Evolutionary conservation across 2,888 invertebrate genomes (phyloP).

Genomic region (Drosophila gaucha): DNA sequence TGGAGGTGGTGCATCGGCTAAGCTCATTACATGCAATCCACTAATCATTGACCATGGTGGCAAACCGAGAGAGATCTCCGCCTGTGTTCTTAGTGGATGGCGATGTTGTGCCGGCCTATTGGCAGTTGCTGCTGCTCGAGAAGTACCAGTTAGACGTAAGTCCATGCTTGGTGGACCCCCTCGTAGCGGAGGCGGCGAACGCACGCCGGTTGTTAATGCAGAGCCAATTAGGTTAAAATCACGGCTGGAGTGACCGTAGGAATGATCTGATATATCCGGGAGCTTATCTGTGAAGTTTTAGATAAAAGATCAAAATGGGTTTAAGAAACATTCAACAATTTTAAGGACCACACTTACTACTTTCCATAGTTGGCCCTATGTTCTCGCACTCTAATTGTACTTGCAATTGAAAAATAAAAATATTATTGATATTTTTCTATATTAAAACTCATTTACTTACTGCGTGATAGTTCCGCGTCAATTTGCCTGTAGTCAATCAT

Average conservation of each 20-base stretch:
- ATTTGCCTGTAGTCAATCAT: constrained; percentile 19
- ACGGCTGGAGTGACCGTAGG: not conserved
- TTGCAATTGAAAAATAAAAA: not conserved
- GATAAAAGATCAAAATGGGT: not conserved
- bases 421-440: not conserved
- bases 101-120: not conserved
- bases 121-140: not conserved
- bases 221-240: constrained; percentile 14
- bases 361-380: constrained; percentile 16
- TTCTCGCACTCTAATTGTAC: constrained; percentile 28
- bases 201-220: constrained; percentile 1
- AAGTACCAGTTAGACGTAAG: not conserved
- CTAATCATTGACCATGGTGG: constrained; percentile 10
- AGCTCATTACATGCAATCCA: not conserved
- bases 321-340: too few relatives aligned
- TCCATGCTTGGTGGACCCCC: not conserved
- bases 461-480: constrained; percentile 17
- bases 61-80: not conserved
- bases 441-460: constrained; percentile 8
- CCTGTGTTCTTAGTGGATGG: not conserved
- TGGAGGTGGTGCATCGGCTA: not conserved
- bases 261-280: not conserved
- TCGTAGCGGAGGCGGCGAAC: not conserved
- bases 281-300: constrained; percentile 10
- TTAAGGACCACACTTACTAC: too few relatives aligned